Evolutionary conservation across 2,888 invertebrate genomes (phyloP).

Genomic region (Matsumyia berberina): DNA sequence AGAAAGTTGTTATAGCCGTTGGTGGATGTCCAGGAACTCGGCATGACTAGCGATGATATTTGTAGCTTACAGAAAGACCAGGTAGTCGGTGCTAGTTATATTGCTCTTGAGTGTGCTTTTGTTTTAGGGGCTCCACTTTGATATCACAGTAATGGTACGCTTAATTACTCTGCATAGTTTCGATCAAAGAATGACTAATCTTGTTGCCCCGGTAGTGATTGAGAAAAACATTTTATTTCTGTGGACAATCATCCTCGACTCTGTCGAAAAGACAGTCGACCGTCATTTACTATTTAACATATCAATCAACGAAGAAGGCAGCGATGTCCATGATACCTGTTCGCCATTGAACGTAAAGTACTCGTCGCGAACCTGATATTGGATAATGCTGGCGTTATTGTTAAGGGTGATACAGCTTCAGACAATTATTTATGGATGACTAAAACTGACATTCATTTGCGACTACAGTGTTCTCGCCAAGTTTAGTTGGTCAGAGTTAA

Average conservation of each 20-base stretch:
- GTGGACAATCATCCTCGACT: conserved; percentile 88
- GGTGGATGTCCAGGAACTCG: conserved; percentile 96
- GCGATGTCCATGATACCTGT: conserved; percentile 92
- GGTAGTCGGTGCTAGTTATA: conserved; percentile 96
- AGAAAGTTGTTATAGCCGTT: conserved; percentile 93
- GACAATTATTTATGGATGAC: conserved; percentile 91
- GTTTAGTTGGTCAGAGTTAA: conserved; percentile 96
- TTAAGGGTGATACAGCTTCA: conserved; percentile 89
- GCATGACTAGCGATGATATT: conserved; percentile 96
- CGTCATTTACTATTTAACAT: conserved; percentile 88
- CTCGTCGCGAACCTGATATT: conserved; percentile 90
- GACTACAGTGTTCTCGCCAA: conserved; percentile 98
- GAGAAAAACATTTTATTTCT: conserved; percentile 92
- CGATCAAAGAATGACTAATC: conserved; percentile 96
- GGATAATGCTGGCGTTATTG: conserved; percentile 89
- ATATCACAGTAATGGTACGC: conserved; percentile 94
- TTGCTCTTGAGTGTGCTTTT: conserved; percentile 97
- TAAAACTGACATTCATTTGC: conserved; percentile 97
- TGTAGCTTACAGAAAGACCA: conserved; percentile 93
- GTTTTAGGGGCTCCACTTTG: conserved; percentile 93
- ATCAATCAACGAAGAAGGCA: conserved; percentile 84
- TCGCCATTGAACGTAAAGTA: conserved; percentile 93
- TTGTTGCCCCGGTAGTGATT: conserved; percentile 92
- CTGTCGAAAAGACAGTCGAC: conserved; percentile 89
- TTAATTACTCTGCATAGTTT: conserved; percentile 95